A percentile compares a stretch with the other conserved stretches of the same genome.
Conservation (phyloP, 2,888 invertebrate genomes). For the Hydriomena furcata region DNA sequence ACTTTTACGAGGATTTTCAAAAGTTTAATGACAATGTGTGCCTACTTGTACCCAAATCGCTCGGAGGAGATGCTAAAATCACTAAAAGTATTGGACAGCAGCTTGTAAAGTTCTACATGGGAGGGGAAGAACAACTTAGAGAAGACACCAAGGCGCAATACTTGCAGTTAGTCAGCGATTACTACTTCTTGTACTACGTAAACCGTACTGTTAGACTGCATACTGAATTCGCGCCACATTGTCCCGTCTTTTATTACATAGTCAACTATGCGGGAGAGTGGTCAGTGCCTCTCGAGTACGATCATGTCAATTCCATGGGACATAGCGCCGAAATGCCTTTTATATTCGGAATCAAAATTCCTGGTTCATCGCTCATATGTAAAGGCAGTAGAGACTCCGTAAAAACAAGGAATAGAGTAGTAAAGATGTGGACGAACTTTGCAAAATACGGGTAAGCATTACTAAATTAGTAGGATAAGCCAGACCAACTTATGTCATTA, state of each 20-base stretch:
- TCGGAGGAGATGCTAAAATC: conserved; percentile 51
- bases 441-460: conserved; percentile 72
- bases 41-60: conserved; percentile 61
- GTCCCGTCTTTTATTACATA: conserved; percentile 69
- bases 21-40: conserved; percentile 59
- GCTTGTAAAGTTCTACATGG: conserved; percentile 67
- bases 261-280: conserved; percentile 67
- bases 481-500: no score
- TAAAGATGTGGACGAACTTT: conserved; percentile 79
- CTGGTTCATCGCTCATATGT: conserved; percentile 42
- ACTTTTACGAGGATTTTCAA: conserved; percentile 61
- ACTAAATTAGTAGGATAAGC: not conserved
- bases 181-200: conserved; percentile 68
- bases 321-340: conserved; percentile 70
- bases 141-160: conserved; percentile 65
- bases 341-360: conserved; percentile 57
- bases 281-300: conserved; percentile 53
- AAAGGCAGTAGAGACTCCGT: conserved; percentile 67
- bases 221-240: conserved; percentile 55
- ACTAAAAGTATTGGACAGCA: conserved; percentile 60
- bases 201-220: conserved; percentile 69
- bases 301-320: conserved; percentile 60
- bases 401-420: conserved; percentile 59
- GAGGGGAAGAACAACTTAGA: conserved; percentile 54
- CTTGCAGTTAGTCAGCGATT: conserved; percentile 69